These are phyloP conservation scores for Drosophila emarginata DNA, from an alignment of 2,888 invertebrate species.

Conservation along the genomic window DNA sequence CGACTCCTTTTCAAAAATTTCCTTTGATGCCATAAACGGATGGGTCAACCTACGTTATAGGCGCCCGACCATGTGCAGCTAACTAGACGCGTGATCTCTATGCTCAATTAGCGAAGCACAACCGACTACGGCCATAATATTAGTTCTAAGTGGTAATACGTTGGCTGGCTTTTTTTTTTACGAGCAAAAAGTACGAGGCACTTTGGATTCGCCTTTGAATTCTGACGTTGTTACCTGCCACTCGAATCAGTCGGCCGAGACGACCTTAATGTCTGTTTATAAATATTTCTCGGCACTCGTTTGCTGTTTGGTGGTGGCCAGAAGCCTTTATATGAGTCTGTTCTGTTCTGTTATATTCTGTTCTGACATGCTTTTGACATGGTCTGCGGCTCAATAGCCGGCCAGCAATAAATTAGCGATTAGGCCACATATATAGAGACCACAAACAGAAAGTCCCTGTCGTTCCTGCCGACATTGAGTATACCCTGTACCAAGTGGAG, in stretches of 20 bases:
- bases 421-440: slow-evolving; percentile 31
- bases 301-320: no score
- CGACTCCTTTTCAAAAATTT: background rate
- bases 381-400: slow-evolving; percentile 36
- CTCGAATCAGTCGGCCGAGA: slow-evolving; percentile 34
- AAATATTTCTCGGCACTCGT: slow-evolving; percentile 40
- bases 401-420: slow-evolving; percentile 48
- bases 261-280: slow-evolving; percentile 52
- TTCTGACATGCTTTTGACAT: slow-evolving; percentile 27
- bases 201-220: slow-evolving; percentile 17
- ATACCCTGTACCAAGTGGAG: no score
- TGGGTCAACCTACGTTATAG: background rate
- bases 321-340: background rate
- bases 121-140: slow-evolving; percentile 31
- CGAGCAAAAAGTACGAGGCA: slow-evolving; percentile 15
- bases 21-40: background rate
- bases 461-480: no score
- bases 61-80: slow-evolving; percentile 4
- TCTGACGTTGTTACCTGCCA: slow-evolving; percentile 25
- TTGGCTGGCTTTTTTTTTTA: slow-evolving; percentile 30
- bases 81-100: slow-evolving; percentile 38
- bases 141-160: slow-evolving; percentile 40
- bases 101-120: slow-evolving; percentile 45
- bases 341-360: background rate
- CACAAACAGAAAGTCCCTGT: slow-evolving; percentile 8